Base-by-base conservation (phyloP, 2,797 vertebrate genomes). In the Myotis pilosus region DNA sequence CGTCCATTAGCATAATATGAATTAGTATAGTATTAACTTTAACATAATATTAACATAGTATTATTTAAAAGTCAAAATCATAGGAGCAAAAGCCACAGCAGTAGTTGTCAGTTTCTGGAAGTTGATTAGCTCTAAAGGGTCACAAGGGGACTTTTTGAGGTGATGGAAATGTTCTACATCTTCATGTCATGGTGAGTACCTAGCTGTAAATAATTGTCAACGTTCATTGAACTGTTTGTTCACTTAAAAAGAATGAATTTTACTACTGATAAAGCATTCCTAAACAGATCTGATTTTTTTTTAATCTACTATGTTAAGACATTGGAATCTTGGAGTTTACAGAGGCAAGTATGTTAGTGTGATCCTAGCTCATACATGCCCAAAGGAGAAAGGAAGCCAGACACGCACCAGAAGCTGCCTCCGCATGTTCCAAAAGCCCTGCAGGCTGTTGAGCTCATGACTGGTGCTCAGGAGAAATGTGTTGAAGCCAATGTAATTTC, bases 401-500 rank as follows among this genome's bases (percentile, higher is more conserved):
- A 33, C 9, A 15, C 25, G 10, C 0, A 23, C 38, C 11, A 57
- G 30, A 11, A 47, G n/a, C 44, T 60, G 51, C 60, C 86, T 68
- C 9, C 38, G 22, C 76, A 62, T 12, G 36, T 38, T 87, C 51
- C 51, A 47, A 4, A 7, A 92, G 23, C 28, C 25, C 28, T 75
- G 6, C 1, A 0, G 20, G 30, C 6, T 81, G 55, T 7, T 41
- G 47, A 86, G 75, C 36, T 89, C 75, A 74, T 60, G 94, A 86
- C 84, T 95, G 76, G 78, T 86, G 72, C 82, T 95, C 85, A 92
- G 53, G 49, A 64, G 95, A 95, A 85, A 89, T 41, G 23, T 72
- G 64, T 20, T 87, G 84, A 92, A 93, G 74, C 69, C 83, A 87
- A 94, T 74, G 96, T 88, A 93, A 94, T 95, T 93, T 93, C 85